Conservation (phyloP, 1,140 invertebrate species). For the Drosophila ohnishii region DNA sequence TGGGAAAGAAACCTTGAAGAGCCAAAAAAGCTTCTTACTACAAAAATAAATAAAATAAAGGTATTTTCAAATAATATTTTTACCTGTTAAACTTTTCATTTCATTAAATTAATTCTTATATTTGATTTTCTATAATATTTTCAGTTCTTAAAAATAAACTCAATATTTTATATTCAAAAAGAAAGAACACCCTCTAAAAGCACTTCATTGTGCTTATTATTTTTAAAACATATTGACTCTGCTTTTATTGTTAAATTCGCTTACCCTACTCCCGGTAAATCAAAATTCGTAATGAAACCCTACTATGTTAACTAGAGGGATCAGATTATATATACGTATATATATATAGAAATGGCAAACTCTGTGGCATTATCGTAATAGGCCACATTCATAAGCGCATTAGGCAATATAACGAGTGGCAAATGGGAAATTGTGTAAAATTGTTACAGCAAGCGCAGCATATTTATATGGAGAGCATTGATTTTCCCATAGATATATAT, state of each 20-base stretch:
- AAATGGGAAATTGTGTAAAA: conserved; percentile 57
- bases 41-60: no score
- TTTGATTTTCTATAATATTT: not conserved
- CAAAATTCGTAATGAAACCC: not conserved
- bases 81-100: not conserved
- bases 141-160: not conserved
- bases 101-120: fast-evolving
- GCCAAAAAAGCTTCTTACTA: no score
- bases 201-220: not conserved
- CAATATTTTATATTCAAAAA: not conserved
- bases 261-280: not conserved
- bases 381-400: conserved; percentile 31
- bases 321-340: conserved; percentile 13
- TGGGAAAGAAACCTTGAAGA: no score
- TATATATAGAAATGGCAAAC: not conserved
- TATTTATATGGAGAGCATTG: conserved; percentile 42
- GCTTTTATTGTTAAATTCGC: not conserved
- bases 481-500: conserved; percentile 39
- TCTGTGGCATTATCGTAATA: conserved; percentile 5
- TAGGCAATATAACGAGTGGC: conserved; percentile 40
- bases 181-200: not conserved
- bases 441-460: conserved; percentile 48
- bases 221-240: not conserved
- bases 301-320: not conserved
- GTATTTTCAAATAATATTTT: not conserved